Evolutionary conservation across 2,797 vertebrate species (phyloP).

Genomic region (Benthosema pterotum): DNA sequence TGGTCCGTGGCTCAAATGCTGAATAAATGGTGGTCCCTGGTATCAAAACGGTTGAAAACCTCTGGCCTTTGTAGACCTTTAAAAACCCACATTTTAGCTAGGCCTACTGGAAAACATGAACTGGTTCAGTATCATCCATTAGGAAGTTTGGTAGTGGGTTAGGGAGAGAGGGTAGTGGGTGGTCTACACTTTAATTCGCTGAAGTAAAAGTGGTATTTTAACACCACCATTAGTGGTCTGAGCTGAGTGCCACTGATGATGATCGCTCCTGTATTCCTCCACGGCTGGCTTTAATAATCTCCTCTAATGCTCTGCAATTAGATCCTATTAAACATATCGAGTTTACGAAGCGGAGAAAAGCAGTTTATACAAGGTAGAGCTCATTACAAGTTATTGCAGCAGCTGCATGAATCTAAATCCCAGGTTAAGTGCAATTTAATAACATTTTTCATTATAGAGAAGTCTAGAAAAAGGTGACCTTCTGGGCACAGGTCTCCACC

Average conservation of each 20-base stretch:
- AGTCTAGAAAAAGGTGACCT: too few species aligned
- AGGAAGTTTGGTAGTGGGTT: conserved; percentile 22
- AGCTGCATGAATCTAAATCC: conserved; percentile 6
- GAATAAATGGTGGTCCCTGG: too few species aligned
- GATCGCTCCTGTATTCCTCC: conserved; percentile 30
- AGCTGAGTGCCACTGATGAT: conserved; percentile 18
- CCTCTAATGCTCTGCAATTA: conserved; percentile 34
- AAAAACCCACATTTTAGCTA: not conserved
- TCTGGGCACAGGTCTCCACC: too few species aligned
- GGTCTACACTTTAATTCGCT: conserved; percentile 49
- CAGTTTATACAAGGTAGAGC: conserved; percentile 13
- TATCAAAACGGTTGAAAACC: too few species aligned
- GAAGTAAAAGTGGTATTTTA: conserved; percentile 41
- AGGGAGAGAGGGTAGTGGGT: conserved; percentile 16
- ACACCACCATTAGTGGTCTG: conserved; percentile 54
- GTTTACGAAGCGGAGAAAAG: conserved; percentile 30
- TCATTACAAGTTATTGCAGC: conserved; percentile 19
- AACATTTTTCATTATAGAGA: too few species aligned
- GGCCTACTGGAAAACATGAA: conserved; percentile 31
- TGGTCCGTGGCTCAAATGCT: too few species aligned
- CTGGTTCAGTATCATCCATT: not conserved
- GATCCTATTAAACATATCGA: conserved; percentile 17
- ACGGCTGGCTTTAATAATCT: conserved; percentile 38
- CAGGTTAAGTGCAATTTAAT: not conserved
- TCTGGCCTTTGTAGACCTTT: not conserved